A percentile compares a stretch with the other conserved stretches of the same genome.
Conservation (phyloP, 2,113 vertebrate species). For the Rhynchopsitta pachyrhyncha region DNA sequence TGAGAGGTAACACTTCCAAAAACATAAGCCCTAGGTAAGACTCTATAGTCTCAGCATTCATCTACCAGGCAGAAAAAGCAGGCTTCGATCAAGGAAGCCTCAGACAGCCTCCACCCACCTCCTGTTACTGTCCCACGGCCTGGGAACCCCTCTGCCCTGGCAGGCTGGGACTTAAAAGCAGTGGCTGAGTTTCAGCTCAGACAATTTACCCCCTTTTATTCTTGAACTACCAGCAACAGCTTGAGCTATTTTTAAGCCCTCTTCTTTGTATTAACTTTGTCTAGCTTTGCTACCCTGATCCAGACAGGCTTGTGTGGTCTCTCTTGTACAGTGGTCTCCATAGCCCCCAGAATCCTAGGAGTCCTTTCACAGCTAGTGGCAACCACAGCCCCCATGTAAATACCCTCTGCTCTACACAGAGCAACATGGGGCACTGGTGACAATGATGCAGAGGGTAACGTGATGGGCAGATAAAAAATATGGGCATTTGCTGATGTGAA, state of each 20-base stretch:
- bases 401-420: background rate
- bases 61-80: background rate
- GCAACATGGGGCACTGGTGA: background rate
- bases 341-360: background rate
- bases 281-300: background rate
- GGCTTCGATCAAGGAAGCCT: background rate
- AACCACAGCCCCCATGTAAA: background rate
- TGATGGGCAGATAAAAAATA: background rate
- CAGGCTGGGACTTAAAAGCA: background rate
- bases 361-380: background rate
- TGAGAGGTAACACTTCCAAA: background rate
- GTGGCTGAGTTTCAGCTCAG: background rate
- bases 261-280: background rate
- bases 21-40: background rate
- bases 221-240: background rate
- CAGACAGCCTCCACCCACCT: background rate
- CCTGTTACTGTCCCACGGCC: background rate
- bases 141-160: background rate
- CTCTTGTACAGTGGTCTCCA: background rate
- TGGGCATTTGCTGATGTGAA: background rate
- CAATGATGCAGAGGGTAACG: background rate
- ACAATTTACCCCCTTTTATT: background rate
- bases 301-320: background rate
- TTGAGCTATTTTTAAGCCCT: background rate
- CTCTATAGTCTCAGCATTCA: background rate